Percentiles rank a stretch among this genome's conserved stretches.
These are phyloP conservation scores for Heliconius ismenius DNA, from an alignment of 2,888 invertebrate species.

Conservation along the genomic window DNA sequence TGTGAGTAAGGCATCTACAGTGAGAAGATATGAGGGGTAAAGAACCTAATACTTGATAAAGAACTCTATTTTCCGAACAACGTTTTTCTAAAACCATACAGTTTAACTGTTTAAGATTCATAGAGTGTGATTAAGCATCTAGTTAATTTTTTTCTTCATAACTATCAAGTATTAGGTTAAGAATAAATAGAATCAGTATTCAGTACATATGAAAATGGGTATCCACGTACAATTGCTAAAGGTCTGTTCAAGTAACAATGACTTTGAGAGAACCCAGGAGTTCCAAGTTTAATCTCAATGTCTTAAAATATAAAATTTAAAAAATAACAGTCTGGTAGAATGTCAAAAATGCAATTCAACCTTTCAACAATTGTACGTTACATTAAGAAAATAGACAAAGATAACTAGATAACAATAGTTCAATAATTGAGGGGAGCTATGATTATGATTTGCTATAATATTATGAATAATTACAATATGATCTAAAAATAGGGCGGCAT, in stretches of 20 bases:
- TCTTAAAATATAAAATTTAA: slow-evolving; percentile 3
- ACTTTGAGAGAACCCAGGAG: slow-evolving; percentile 3
- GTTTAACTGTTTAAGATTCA: slow-evolving; percentile 5
- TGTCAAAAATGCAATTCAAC: slow-evolving; percentile 10
- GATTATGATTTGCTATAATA: slow-evolving; percentile 43
- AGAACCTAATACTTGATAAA: slow-evolving; percentile 36
- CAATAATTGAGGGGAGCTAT: slow-evolving; percentile 26
- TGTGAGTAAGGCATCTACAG: slow-evolving; percentile 93
- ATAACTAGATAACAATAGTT: slow-evolving; percentile 28
- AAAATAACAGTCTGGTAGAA: slow-evolving; percentile 11
- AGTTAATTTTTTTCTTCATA: background rate
- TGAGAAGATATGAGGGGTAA: slow-evolving; percentile 78
- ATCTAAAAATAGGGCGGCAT: slow-evolving; percentile 76
- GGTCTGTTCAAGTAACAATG: background rate
- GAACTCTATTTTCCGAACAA: background rate
- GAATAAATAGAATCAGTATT: slow-evolving; percentile 16
- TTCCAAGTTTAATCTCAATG: background rate
- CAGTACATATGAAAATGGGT: slow-evolving; percentile 13
- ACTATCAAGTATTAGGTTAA: slow-evolving; percentile 29
- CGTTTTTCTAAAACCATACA: slow-evolving; percentile 3
- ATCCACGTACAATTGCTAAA: slow-evolving; percentile 8
- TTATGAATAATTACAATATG: slow-evolving; percentile 50
- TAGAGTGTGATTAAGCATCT: background rate
- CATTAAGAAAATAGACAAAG: slow-evolving; percentile 15
- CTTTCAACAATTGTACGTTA: slow-evolving; percentile 19